Conservation (phyloP, 2,113 vertebrate species). For the Cavia porcellus region DNA sequence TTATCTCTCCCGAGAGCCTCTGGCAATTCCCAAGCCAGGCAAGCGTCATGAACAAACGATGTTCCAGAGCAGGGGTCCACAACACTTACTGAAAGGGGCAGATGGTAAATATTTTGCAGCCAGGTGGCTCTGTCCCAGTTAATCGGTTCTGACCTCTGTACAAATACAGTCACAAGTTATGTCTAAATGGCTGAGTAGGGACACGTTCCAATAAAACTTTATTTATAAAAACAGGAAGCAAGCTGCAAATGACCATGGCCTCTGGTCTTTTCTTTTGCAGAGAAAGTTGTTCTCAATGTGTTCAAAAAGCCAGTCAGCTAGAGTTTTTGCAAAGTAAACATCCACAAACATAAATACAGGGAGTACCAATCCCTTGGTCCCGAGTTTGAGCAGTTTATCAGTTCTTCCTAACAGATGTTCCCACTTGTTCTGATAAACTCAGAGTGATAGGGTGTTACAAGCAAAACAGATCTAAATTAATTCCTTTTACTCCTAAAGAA, state of each 20-base stretch:
- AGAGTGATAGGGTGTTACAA: neutral
- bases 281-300: neutral
- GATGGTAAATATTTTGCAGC: neutral
- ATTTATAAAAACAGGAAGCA: constrained; percentile 46
- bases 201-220: constrained; percentile 27
- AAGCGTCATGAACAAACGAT: neutral
- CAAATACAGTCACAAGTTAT: neutral
- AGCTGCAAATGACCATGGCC: neutral
- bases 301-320: neutral
- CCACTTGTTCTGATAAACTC: neutral
- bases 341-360: neutral
- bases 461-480: neutral
- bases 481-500: neutral
- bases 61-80: neutral
- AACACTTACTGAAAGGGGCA: neutral
- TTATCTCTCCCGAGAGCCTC: neutral
- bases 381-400: neutral
- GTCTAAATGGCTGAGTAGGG: neutral
- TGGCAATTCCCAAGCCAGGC: too few species aligned
- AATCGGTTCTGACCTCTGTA: neutral
- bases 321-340: constrained; percentile 24
- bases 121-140: neutral
- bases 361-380: neutral
- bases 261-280: neutral
- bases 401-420: neutral